A percentile compares a stretch with the other conserved stretches of the same genome.
Evolutionary conservation across 2,888 invertebrate species (phyloP).

Genomic region (Eupithecia subfuscata): DNA sequence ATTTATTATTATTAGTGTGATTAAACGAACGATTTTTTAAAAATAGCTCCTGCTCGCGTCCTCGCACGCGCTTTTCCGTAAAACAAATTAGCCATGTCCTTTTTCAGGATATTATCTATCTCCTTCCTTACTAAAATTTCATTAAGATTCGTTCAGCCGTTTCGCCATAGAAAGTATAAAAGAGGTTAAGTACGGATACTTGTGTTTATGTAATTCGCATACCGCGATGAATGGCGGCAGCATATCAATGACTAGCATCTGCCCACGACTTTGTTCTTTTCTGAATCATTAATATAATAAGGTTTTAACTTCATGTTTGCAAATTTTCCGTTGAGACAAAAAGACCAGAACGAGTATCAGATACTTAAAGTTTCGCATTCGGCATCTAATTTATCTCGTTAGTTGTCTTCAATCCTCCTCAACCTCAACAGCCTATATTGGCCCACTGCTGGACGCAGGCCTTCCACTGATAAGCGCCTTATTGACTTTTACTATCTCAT

Average conservation of each 20-base stretch:
- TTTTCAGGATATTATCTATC: background rate
- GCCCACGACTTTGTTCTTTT: background rate
- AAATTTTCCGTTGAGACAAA: background rate
- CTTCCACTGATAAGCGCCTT: too few relatives aligned
- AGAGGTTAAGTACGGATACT: background rate
- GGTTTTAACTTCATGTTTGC: background rate
- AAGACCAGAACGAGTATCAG: background rate
- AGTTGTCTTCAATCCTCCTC: background rate
- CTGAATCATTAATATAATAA: background rate
- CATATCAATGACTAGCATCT: background rate
- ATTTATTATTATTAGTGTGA: too few relatives aligned
- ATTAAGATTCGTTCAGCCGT: background rate
- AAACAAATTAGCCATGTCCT: too few relatives aligned
- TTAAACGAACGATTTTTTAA: too few relatives aligned
- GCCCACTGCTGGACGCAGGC: too few relatives aligned
- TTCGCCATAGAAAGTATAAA: background rate
- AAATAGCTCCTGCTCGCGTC: too few relatives aligned
- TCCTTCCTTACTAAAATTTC: too few relatives aligned
- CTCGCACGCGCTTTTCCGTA: too few relatives aligned
- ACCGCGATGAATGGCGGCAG: background rate
- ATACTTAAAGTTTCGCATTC: background rate
- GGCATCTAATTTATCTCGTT: background rate
- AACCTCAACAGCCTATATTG: too few relatives aligned
- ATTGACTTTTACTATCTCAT: too few relatives aligned
- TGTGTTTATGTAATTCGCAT: background rate